phyloP scores from a whole-genome alignment of 2,113 vertebrate species.

The Mastomys natalensis region DNA sequence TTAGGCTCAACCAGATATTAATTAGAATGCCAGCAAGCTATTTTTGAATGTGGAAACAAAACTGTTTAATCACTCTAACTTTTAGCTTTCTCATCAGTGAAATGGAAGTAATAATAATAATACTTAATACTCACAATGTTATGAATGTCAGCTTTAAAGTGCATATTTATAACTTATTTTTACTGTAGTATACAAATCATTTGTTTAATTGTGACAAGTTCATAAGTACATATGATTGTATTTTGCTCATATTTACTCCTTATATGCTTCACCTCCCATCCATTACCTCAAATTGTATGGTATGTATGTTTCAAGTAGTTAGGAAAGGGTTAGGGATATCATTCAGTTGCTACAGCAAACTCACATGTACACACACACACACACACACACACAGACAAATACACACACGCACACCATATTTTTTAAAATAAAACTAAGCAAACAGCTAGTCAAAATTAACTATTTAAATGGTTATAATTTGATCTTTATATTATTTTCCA shows the following conservation, averaged over 20 bases:
- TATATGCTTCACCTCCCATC: too few relatives aligned
- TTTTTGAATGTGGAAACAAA: neutral
- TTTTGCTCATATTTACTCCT: neutral
- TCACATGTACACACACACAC: neutral
- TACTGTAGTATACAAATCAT: neutral
- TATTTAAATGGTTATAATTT: neutral
- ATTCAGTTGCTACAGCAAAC: neutral
- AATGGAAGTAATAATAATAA: neutral
- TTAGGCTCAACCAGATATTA: neutral
- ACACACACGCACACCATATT: neutral
- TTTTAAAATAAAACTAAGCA: neutral
- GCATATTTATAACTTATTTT: too few relatives aligned
- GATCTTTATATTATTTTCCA: neutral
- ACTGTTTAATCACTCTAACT: neutral
- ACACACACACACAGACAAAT: neutral
- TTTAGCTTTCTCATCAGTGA: slow-evolving; percentile 5
- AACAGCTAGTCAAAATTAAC: neutral
- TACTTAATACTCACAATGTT: neutral
- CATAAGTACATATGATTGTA: neutral
- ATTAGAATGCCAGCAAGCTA: neutral
- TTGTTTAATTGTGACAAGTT: neutral
- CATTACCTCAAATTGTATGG: neutral
- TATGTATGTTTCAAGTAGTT: neutral
- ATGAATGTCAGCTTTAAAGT: neutral
- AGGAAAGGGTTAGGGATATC: neutral